These are phyloP conservation scores for Perca flavescens DNA, from an alignment of 2,113 vertebrate species.

Conservation along the genomic window DNA sequence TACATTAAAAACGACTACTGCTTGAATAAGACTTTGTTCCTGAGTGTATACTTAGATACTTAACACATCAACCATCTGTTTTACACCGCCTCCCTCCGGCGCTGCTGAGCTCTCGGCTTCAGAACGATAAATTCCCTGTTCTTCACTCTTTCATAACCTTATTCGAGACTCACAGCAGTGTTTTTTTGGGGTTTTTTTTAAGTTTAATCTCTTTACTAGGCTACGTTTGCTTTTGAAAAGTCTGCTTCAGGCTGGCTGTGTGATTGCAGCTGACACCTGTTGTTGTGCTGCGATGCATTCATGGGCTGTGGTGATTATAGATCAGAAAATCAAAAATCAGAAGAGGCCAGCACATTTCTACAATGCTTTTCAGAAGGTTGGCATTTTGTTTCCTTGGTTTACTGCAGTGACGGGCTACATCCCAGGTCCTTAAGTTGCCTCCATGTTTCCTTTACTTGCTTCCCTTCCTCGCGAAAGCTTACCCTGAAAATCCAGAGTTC, in stretches of 20 bases:
- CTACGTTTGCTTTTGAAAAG: neutral
- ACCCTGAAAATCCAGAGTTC: too few relatives aligned
- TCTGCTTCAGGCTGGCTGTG: neutral
- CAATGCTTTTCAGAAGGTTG: neutral
- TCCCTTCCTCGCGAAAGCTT: too few relatives aligned
- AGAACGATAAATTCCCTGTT: conserved; percentile 18
- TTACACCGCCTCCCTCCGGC: conserved; percentile 17
- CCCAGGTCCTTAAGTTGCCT: too few relatives aligned
- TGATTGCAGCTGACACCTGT: conserved; percentile 16
- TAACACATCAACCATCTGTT: conserved; percentile 42
- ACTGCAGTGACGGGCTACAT: neutral
- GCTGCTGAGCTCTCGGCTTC: conserved; percentile 7
- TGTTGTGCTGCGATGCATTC: neutral
- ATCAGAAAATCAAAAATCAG: too few relatives aligned
- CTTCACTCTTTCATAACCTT: conserved; percentile 21
- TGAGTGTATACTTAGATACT: conserved; percentile 34
- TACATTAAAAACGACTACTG: neutral
- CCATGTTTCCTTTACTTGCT: too few relatives aligned
- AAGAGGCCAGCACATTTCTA: neutral
- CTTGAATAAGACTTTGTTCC: conserved; percentile 15
- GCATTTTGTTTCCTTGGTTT: neutral
- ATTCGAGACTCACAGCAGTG: conserved; percentile 8
- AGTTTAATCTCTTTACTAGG: conserved; percentile 5
- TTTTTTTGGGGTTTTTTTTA: neutral
- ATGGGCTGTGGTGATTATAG: neutral